Evolutionary conservation across 2,113 vertebrate genomes (phyloP).

Genomic region (Protobothrops flavoviridis): DNA sequence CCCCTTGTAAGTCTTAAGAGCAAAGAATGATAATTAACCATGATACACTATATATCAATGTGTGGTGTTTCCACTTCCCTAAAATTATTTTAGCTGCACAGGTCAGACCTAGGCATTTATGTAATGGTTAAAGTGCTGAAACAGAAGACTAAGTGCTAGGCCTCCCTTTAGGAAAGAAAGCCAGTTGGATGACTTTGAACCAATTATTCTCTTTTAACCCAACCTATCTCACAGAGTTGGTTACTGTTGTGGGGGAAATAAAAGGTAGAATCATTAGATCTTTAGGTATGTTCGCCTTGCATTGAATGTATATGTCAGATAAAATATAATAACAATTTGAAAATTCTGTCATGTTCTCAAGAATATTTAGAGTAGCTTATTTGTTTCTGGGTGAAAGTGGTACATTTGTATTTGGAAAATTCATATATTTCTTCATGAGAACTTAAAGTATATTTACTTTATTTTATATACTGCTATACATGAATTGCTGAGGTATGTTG

Average conservation of each 20-base stretch:
- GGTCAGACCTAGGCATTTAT: not conserved
- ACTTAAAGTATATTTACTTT: not conserved
- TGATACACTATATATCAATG: constrained; percentile 41
- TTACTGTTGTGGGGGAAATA: not conserved
- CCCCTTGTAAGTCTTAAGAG: constrained; percentile 46
- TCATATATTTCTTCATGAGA: not conserved
- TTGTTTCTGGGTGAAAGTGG: not conserved
- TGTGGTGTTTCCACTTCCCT: constrained; percentile 43
- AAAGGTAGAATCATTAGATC: not conserved
- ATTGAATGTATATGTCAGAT: not conserved
- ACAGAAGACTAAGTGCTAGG: not conserved
- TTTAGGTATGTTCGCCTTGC: not conserved
- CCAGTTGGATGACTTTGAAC: not conserved
- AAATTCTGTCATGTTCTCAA: constrained; percentile 50
- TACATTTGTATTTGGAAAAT: not conserved
- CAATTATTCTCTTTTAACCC: not conserved
- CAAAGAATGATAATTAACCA: constrained; percentile 45
- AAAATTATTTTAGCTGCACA: constrained; percentile 46
- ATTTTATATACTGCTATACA: not conserved
- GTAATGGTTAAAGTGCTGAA: not conserved
- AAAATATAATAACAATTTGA: not conserved
- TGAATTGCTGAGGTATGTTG: not conserved
- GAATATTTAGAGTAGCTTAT: constrained; percentile 30
- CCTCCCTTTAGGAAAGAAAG: not conserved
- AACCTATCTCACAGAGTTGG: not conserved